Evolutionary conservation across 2,113 vertebrate species (phyloP).

Genomic region (Mormyrus lacerda): DNA sequence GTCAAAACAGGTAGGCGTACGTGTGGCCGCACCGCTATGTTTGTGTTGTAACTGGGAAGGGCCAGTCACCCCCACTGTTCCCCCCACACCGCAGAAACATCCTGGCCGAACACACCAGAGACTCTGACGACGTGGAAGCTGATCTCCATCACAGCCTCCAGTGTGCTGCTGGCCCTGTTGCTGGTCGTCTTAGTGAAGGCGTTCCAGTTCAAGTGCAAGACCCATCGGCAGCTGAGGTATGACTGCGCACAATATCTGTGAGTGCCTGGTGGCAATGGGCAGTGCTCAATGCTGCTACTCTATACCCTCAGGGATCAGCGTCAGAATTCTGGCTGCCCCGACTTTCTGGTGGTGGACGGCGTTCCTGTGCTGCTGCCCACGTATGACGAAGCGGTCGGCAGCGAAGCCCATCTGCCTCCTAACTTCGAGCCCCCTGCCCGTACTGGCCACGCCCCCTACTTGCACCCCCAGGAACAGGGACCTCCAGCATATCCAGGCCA

Average conservation of each 20-base stretch:
- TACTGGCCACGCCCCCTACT: constrained; percentile 36
- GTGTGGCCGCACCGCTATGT: neutral
- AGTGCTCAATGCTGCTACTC: neutral
- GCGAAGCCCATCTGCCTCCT: constrained; percentile 50
- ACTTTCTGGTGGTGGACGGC: constrained; percentile 77
- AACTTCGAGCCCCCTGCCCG: constrained; percentile 50
- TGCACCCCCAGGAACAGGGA: constrained; percentile 64
- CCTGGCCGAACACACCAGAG: constrained; percentile 68
- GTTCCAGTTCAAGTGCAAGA: constrained; percentile 79
- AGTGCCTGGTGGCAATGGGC: neutral
- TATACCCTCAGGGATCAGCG: constrained; percentile 54
- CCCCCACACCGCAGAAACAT: constrained; percentile 57
- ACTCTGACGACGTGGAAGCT: constrained; percentile 79
- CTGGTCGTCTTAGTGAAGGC: constrained; percentile 73
- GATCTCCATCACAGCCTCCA: constrained; percentile 76
- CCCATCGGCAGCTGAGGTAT: constrained; percentile 68
- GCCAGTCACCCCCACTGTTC: neutral
- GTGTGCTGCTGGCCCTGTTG: constrained; percentile 70
- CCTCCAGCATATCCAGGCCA: constrained; percentile 70
- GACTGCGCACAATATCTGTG: neutral
- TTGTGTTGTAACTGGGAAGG: neutral
- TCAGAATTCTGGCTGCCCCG: constrained; percentile 57
- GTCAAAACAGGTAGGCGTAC: constrained; percentile 61
- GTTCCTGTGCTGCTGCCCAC: constrained; percentile 76
- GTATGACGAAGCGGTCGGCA: constrained; percentile 76